phyloP scores from a whole-genome alignment of 2,888 invertebrate genomes.

The Eledona agricola region DNA sequence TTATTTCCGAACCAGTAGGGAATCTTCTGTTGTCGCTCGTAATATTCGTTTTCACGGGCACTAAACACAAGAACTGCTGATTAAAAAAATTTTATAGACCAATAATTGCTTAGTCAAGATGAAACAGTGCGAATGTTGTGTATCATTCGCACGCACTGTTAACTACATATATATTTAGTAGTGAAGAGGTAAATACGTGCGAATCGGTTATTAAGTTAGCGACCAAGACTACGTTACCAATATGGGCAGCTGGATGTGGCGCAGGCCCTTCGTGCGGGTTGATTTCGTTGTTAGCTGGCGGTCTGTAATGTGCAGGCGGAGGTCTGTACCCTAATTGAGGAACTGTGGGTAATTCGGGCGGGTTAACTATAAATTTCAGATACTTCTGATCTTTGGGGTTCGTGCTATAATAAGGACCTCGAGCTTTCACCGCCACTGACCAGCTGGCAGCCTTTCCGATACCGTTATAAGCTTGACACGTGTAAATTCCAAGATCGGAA shows the following conservation, averaged over 20 bases:
- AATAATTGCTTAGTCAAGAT: slow-evolving; percentile 1
- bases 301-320: slow-evolving; percentile 48
- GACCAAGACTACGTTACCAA: slow-evolving; percentile 45
- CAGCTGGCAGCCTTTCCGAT: slow-evolving; percentile 76
- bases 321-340: slow-evolving; percentile 56
- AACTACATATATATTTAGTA: no score
- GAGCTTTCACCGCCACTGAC: slow-evolving; percentile 76
- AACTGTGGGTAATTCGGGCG: slow-evolving; percentile 61
- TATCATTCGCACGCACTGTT: no score
- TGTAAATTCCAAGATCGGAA: slow-evolving; percentile 83
- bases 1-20: slow-evolving; percentile 73
- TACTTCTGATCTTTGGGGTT: slow-evolving; percentile 68
- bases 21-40: slow-evolving; percentile 67
- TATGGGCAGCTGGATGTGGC: slow-evolving; percentile 33
- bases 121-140: no score
- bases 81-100: slow-evolving; percentile 6
- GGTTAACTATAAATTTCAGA: slow-evolving; percentile 68
- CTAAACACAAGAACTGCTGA: slow-evolving; percentile 59
- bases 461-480: slow-evolving; percentile 90
- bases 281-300: slow-evolving; percentile 42
- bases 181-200: no score
- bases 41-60: slow-evolving; percentile 74
- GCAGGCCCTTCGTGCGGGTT: slow-evolving; percentile 6
- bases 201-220: no score
- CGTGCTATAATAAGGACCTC: slow-evolving; percentile 72